Evolutionary conservation across 2,888 invertebrate genomes (phyloP).

Genomic region (Polydrusus cervinus): DNA sequence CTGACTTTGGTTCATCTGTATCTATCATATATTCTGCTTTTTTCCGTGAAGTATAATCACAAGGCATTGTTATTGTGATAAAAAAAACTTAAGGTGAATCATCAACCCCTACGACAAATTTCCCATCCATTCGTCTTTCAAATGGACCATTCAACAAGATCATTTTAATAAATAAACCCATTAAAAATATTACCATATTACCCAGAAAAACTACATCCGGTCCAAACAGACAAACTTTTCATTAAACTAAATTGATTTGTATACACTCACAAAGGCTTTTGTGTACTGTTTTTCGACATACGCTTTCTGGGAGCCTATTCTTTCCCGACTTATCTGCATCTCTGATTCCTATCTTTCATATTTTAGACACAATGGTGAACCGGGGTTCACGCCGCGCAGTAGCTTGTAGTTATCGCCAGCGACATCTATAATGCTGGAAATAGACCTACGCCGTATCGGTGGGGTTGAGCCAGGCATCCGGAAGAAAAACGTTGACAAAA

Average conservation of each 20-base stretch:
- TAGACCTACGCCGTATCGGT: constrained; percentile 55
- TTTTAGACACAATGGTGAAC: constrained; percentile 69
- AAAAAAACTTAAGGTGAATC: no score
- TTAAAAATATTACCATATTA: constrained; percentile 52
- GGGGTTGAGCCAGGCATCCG: constrained; percentile 31
- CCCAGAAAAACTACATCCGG: constrained; percentile 52
- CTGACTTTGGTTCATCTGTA: no score
- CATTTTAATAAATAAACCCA: constrained; percentile 38
- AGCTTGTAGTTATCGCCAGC: constrained; percentile 62
- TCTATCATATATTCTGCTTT: no score
- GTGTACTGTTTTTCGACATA: constrained; percentile 54
- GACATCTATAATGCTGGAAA: constrained; percentile 66
- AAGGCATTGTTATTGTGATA: no score
- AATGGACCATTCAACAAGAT: constrained; percentile 12
- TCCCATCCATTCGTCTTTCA: neutral
- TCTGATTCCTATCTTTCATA: constrained; percentile 70
- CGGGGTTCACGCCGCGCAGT: constrained; percentile 67
- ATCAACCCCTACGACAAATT: neutral
- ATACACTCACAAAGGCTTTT: constrained; percentile 44
- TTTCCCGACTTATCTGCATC: constrained; percentile 53
- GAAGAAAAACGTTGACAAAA: neutral
- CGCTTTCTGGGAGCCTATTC: constrained; percentile 53
- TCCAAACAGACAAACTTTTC: constrained; percentile 52
- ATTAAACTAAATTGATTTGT: constrained; percentile 58
- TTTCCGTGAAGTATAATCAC: no score